These are phyloP conservation scores for Psittacara wagleri DNA, from an alignment of 2,113 vertebrate species.

Conservation along the genomic window DNA sequence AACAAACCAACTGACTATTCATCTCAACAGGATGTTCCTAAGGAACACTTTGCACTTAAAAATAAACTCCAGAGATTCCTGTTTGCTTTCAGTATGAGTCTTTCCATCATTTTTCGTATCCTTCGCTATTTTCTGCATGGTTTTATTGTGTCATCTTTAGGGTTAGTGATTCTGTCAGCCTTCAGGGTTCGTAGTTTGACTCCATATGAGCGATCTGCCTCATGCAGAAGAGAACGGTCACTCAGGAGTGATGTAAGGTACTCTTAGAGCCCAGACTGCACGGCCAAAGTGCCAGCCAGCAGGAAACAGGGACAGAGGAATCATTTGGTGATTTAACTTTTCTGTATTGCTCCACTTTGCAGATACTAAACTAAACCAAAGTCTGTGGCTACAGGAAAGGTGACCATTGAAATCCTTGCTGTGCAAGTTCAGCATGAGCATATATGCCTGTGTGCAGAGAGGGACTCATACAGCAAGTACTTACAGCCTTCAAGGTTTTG, in stretches of 20 bases:
- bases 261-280: not conserved
- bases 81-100: not conserved
- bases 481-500: not conserved
- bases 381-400: not conserved
- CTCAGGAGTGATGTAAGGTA: not conserved
- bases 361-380: not conserved
- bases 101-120: not conserved
- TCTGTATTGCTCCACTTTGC: not conserved
- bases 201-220: not conserved
- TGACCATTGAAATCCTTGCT: not conserved
- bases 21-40: not conserved
- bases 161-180: not conserved
- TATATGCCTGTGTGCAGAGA: too few species aligned
- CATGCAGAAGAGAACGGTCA: not conserved
- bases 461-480: not conserved
- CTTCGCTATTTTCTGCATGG: rapidly evolving
- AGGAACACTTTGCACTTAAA: not conserved
- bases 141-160: not conserved
- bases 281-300: not conserved
- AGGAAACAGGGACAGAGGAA: not conserved
- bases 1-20: not conserved
- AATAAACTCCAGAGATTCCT: not conserved
- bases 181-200: not conserved
- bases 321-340: not conserved
- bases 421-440: not conserved